Base-by-base conservation (phyloP, 1,140 invertebrate genomes). In the Trichonephila clavata region DNA sequence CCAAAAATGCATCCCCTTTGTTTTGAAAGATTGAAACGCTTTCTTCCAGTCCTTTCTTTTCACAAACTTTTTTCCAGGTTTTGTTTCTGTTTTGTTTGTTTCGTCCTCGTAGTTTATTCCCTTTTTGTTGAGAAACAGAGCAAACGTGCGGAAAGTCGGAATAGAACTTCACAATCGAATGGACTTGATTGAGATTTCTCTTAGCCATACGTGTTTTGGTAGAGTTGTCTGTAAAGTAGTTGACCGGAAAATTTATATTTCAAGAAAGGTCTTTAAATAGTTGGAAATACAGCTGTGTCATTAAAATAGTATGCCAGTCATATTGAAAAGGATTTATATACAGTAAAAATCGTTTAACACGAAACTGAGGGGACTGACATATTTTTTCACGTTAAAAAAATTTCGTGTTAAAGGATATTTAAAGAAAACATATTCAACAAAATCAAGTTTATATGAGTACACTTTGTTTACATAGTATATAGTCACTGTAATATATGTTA, bases 21-120 rank as follows among this genome's bases (percentile, higher is more conserved):
- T 65, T 87, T 87, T 87, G 61, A 63, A 87, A 89, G 87, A 89
- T 89, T 89, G 57, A 89, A 89, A 59, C 27, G 21, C n/a, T 27
- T 57, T 61, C n/a, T 89, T 71, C 21, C n/a, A 20, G 5, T 27
- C 32, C n/a, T 86, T 59, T 86, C 20, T 57, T 77, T n/a, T 16
- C 32, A 57, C 21, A 32, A n/a, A 39, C 65, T 24, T 68, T 57
- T 21, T 89, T 57, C 21, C 71, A 32, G 39, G 5, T 87, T 65
- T n/a, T n/a, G 24, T 27, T 39, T 18, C 27, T 32, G 18, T 77
- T 18, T 6, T 39, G 24, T 77, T 71, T 39, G 0, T 8, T 77
- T 77, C 32, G 0, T 27, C 13, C 16, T 77, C 32, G 14, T 20
- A 77, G 16, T 18, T 32, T 18, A 32, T 39, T 77, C 71, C 27